A percentile compares a stretch with the other conserved stretches of the same genome.
phyloP scores from a whole-genome alignment of 1,140 invertebrate species.

The Palaemon carinicauda region DNA sequence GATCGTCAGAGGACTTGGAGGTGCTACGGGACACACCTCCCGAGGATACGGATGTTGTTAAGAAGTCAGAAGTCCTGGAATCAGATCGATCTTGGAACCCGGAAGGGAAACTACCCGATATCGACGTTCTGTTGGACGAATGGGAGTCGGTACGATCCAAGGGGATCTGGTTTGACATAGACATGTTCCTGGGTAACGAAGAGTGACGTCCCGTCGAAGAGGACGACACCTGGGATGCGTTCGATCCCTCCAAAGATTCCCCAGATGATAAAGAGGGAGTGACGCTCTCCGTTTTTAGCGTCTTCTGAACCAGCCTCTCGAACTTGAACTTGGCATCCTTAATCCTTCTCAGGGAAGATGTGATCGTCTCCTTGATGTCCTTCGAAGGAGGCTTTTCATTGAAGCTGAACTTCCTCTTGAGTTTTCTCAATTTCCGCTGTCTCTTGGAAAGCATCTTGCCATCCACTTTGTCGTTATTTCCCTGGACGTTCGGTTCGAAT shows the following conservation, averaged over 20 bases:
- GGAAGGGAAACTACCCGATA: constrained; percentile 11
- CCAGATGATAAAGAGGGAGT: constrained; percentile 24
- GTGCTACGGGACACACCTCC: constrained; percentile 15
- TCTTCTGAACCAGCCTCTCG: constrained; percentile 49
- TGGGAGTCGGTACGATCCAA: constrained; percentile 29
- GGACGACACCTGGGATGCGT: neutral
- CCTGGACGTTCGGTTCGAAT: constrained; percentile 34
- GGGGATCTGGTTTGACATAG: neutral
- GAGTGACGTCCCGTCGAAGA: neutral
- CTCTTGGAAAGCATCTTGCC: constrained; percentile 44
- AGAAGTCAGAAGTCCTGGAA: neutral
- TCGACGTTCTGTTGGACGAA: constrained; percentile 2
- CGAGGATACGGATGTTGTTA: neutral
- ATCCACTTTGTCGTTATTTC: neutral
- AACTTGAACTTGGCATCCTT: constrained; percentile 55
- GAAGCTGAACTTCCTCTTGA: constrained; percentile 58
- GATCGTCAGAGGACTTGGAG: constrained; percentile 41
- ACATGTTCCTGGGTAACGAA: neutral
- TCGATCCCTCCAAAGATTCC: constrained; percentile 17
- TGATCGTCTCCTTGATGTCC: constrained; percentile 51
- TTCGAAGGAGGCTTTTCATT: constrained; percentile 51
- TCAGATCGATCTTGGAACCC: neutral
- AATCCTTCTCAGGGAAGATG: constrained; percentile 49
- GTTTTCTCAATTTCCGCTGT: constrained; percentile 40
- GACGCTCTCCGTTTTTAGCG: constrained; percentile 17